phyloP scores from a whole-genome alignment of 2,888 invertebrate species.

The Scelioninae gen. 1 region DNA sequence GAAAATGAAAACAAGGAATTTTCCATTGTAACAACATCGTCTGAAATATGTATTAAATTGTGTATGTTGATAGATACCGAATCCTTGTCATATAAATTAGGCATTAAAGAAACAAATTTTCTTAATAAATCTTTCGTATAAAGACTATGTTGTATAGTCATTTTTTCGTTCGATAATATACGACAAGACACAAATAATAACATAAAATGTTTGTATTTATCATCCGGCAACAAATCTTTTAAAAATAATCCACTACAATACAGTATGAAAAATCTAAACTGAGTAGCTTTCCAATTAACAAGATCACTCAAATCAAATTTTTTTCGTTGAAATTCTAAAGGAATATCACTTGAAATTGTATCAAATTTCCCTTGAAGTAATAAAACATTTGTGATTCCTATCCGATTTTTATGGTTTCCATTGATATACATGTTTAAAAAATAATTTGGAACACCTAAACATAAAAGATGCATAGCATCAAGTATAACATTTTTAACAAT shows the following conservation, averaged over 20 bases:
- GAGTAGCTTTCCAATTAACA: constrained; percentile 43
- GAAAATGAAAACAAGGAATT: constrained; percentile 32
- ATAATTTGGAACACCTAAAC: constrained; percentile 45
- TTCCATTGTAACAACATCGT: constrained; percentile 57
- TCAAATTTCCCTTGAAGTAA: constrained; percentile 61
- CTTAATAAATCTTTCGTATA: constrained; percentile 30
- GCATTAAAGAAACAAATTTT: constrained; percentile 44
- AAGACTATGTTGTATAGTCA: constrained; percentile 23
- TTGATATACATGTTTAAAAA: constrained; percentile 29
- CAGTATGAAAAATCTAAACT: constrained; percentile 38
- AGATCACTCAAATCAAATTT: constrained; percentile 52
- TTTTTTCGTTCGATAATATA: constrained; percentile 40
- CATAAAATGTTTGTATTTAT: constrained; percentile 66
- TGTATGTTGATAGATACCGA: constrained; percentile 22
- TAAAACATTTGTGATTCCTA: constrained; percentile 6
- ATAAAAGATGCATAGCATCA: constrained; percentile 65
- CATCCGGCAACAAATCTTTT: constrained; percentile 45
- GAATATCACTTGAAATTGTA: constrained; percentile 26
- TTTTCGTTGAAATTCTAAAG: constrained; percentile 46
- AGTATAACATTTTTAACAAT: constrained; percentile 49
- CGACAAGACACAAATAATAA: constrained; percentile 43
- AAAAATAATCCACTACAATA: constrained; percentile 57
- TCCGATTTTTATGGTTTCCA: constrained; percentile 6
- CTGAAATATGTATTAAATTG: constrained; percentile 45
- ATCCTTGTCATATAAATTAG: constrained; percentile 36